Evolutionary conservation across 2,888 invertebrate genomes (phyloP).

Genomic region (Acanthosepion pharaonis): DNA sequence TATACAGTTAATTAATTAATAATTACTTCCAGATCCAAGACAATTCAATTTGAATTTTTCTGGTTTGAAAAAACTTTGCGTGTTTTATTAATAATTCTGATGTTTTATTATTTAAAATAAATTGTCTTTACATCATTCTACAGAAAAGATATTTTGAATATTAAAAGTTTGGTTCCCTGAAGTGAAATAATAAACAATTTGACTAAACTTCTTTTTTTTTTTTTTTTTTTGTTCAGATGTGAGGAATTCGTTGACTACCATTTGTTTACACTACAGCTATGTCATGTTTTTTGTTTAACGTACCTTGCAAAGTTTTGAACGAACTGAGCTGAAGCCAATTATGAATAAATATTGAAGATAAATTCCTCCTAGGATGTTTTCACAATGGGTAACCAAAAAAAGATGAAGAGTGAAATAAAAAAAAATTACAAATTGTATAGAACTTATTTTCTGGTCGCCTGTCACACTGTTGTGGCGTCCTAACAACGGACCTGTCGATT

Average conservation of each 20-base stretch:
- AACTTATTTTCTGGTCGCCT: constrained; percentile 14
- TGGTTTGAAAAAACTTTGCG: too few relatives aligned
- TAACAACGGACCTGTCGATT: neutral
- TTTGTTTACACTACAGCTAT: neutral
- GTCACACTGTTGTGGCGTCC: constrained; percentile 5
- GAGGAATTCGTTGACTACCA: neutral
- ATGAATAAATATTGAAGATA: neutral
- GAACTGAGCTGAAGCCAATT: neutral
- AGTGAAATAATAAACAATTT: too few relatives aligned
- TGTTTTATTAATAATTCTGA: too few relatives aligned
- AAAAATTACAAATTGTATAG: neutral
- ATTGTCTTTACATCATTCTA: too few relatives aligned
- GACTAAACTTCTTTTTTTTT: too few relatives aligned
- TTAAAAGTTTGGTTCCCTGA: too few relatives aligned
- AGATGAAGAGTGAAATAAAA: neutral
- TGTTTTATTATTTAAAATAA: too few relatives aligned
- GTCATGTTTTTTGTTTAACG: neutral
- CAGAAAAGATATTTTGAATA: too few relatives aligned
- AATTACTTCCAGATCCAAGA: too few relatives aligned
- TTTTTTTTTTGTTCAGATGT: too few relatives aligned
- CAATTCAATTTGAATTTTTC: too few relatives aligned
- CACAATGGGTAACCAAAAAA: neutral
- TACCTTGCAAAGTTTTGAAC: neutral
- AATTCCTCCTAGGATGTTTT: neutral
- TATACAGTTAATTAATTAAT: too few relatives aligned